Conservation (phyloP, 1,140 invertebrate genomes). For the Drosophila obscura region DNA sequence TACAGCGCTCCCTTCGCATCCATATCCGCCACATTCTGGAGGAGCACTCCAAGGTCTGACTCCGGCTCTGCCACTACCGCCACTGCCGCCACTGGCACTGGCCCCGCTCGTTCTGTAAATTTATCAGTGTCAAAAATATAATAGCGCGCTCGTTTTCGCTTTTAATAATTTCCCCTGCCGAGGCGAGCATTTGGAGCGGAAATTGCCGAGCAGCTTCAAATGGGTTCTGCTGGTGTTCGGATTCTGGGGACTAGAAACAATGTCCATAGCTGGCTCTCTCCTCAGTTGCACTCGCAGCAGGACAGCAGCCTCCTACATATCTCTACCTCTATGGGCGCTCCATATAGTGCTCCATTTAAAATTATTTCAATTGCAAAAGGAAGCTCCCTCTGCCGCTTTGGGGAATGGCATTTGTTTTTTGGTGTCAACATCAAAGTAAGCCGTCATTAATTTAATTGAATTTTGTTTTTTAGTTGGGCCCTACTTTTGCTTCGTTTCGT, state of each 20-base stretch:
- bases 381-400: background rate
- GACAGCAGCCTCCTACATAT: background rate
- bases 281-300: conserved; percentile 26
- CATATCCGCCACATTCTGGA: conserved; percentile 6
- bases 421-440: conserved; percentile 48
- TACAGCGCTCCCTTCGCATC: no score
- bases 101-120: conserved; percentile 51
- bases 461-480: conserved; percentile 27
- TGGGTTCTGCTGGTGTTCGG: conserved; percentile 47
- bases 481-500: conserved; percentile 18
- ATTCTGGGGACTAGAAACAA: conserved; percentile 66
- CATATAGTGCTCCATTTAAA: conserved; percentile 3
- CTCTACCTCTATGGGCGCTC: conserved; percentile 14
- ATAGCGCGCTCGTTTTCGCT: conserved; percentile 78
- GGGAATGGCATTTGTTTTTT: conserved; percentile 7
- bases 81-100: background rate
- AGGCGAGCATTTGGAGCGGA: conserved; percentile 75
- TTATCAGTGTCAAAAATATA: conserved; percentile 81
- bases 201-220: conserved; percentile 54
- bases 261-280: conserved; percentile 29
- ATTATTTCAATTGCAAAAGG: conserved; percentile 60
- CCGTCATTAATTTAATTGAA: conserved; percentile 75
- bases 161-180: conserved; percentile 81
- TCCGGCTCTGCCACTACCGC: background rate
- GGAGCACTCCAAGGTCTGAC: conserved; percentile 67